Percentiles rank a stretch among this genome's conserved stretches.
Evolutionary conservation across 2,113 vertebrate genomes (phyloP).

Genomic region (Eulacestoma nigropectus): DNA sequence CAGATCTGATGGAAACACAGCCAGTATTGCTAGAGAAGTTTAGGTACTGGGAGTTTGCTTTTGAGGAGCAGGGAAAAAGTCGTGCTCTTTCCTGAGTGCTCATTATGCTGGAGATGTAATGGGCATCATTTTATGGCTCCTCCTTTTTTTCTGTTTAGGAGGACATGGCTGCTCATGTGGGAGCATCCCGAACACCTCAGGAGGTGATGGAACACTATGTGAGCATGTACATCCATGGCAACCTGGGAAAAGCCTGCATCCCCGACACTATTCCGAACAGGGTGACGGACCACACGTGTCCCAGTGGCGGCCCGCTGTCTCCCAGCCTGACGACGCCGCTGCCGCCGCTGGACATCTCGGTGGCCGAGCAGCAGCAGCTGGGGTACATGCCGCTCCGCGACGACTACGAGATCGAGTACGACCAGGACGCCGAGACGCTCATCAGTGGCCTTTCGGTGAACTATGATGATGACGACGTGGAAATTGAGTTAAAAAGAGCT

Average conservation of each 20-base stretch:
- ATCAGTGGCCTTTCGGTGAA: conserved; percentile 95
- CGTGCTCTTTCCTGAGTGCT: rapidly evolving
- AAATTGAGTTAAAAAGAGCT: conserved; percentile 92
- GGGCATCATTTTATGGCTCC: not conserved
- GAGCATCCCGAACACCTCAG: conserved; percentile 88
- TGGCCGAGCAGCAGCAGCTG: conserved; percentile 93
- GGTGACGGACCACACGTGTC: conserved; percentile 96
- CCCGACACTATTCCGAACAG: conserved; percentile 95
- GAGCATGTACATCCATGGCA: conserved; percentile 97
- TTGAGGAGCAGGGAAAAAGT: not conserved
- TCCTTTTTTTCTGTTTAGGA: conserved; percentile 71
- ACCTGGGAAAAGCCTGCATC: conserved; percentile 96
- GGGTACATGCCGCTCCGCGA: conserved; percentile 97
- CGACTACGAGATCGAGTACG: conserved; percentile 96
- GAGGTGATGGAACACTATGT: conserved; percentile 99
- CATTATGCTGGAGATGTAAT: rapidly evolving
- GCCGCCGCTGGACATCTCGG: conserved; percentile 86
- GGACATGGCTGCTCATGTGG: conserved; percentile 95
- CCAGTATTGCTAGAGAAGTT: too few relatives aligned
- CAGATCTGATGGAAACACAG: rapidly evolving
- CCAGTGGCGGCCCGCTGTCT: conserved; percentile 86
- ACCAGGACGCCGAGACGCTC: conserved; percentile 93
- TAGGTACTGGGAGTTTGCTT: not conserved
- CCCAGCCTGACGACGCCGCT: conserved; percentile 93
- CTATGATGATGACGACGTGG: conserved; percentile 95